Percentiles rank a stretch among this genome's conserved stretches.
Evolutionary conservation across 1,140 invertebrate species (phyloP).

Genomic region (Dendrolimus kikuchii): DNA sequence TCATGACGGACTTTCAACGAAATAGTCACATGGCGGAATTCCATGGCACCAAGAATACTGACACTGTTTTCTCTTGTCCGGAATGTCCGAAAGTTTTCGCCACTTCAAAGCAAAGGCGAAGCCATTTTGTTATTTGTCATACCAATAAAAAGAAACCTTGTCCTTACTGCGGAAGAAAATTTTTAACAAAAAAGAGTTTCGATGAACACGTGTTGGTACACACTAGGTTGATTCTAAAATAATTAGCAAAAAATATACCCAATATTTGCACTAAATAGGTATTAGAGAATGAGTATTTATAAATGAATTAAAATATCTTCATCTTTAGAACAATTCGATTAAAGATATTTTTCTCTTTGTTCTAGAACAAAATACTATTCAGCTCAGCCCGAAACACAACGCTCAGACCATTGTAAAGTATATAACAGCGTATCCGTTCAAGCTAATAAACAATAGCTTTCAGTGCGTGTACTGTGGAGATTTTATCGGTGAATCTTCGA

Average conservation of each 20-base stretch:
- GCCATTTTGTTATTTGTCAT: constrained; percentile 1
- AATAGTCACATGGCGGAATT: constrained; percentile 8
- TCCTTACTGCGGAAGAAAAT: background rate
- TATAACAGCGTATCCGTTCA: constrained; percentile 36
- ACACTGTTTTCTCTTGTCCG: background rate
- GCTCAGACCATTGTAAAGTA: constrained; percentile 34
- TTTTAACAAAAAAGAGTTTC: constrained; percentile 12
- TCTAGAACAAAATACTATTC: constrained; percentile 30
- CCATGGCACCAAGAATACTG: constrained; percentile 5
- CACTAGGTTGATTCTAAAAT: constrained; percentile 58
- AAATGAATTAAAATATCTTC: constrained; percentile 6
- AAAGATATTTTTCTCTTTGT: constrained; percentile 27
- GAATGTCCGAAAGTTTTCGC: constrained; percentile 1
- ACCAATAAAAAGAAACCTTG: background rate
- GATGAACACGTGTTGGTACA: constrained; percentile 51
- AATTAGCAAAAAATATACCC: no score
- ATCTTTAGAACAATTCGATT: no score
- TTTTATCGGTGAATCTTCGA: constrained; percentile 17
- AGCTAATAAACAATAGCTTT: constrained; percentile 26
- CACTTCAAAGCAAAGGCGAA: background rate
- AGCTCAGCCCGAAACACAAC: constrained; percentile 30
- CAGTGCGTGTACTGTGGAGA: constrained; percentile 39
- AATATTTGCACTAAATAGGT: no score
- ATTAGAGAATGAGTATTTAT: constrained; percentile 17
- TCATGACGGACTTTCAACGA: constrained; percentile 6